These are phyloP conservation scores for Linhomoeus sp. DNA, from an alignment of 2,888 invertebrate species.

Conservation along the genomic window DNA sequence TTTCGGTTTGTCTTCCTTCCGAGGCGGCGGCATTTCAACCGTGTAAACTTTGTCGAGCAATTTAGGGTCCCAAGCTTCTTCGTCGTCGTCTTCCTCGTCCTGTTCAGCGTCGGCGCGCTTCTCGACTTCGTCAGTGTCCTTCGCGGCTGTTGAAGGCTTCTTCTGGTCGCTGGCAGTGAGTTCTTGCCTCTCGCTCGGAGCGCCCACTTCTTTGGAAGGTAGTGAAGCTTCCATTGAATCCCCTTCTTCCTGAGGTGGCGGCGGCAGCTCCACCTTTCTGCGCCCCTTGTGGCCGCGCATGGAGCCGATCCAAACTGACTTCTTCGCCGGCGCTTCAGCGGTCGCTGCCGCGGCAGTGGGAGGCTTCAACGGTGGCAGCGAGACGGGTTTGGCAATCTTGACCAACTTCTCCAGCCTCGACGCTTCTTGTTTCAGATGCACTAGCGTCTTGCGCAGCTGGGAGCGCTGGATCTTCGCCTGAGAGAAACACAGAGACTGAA, in stretches of 20 bases:
- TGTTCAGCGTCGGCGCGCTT: neutral
- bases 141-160: no score
- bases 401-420: constrained; percentile 14
- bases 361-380: neutral
- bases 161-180: no score
- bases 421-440: constrained; percentile 11
- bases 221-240: no score
- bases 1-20: neutral
- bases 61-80: neutral
- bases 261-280: neutral
- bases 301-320: constrained; percentile 4
- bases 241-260: neutral
- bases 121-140: no score
- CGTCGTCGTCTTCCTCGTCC: neutral
- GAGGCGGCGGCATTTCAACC: neutral
- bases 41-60: neutral
- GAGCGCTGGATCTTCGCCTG: constrained; percentile 16
- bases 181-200: no score
- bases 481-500: no score
- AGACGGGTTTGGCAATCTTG: constrained; percentile 7
- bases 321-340: neutral
- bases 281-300: no score
- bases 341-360: neutral
- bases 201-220: no score
- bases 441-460: constrained; percentile 12